Conservation (phyloP, 2,888 invertebrate genomes). For the Tipula unca region DNA sequence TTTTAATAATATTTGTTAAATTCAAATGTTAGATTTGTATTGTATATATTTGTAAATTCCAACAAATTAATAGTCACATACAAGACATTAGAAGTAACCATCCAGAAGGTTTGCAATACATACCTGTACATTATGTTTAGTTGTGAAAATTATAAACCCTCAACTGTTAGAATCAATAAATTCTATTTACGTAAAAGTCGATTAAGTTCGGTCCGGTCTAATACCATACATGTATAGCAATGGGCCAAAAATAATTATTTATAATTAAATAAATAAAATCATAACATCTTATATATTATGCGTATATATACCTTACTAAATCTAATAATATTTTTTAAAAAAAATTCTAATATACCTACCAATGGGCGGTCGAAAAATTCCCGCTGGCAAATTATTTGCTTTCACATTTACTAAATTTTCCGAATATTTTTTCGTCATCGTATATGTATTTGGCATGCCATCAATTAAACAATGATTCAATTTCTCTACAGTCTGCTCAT, state of each 20-base stretch:
- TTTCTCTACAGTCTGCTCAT: conserved; percentile 35
- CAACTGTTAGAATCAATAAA: background rate
- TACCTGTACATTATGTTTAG: too few relatives aligned
- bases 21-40: too few relatives aligned
- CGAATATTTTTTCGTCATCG: conserved; percentile 42
- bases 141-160: background rate
- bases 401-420: conserved; percentile 42
- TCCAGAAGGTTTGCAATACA: too few relatives aligned
- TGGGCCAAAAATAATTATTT: background rate
- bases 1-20: too few relatives aligned
- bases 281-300: background rate
- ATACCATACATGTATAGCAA: background rate
- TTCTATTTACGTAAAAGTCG: background rate
- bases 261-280: background rate
- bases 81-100: too few relatives aligned
- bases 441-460: conserved; percentile 42
- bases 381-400: conserved; percentile 39
- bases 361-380: conserved; percentile 42
- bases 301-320: background rate
- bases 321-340: background rate
- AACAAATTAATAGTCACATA: too few relatives aligned
- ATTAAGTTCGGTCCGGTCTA: background rate
- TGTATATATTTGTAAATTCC: too few relatives aligned
- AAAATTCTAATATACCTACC: conserved; percentile 29
- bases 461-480: conserved; percentile 39